Evolutionary conservation across 2,113 vertebrate genomes (phyloP).

Genomic region (Crotalus helleri): DNA sequence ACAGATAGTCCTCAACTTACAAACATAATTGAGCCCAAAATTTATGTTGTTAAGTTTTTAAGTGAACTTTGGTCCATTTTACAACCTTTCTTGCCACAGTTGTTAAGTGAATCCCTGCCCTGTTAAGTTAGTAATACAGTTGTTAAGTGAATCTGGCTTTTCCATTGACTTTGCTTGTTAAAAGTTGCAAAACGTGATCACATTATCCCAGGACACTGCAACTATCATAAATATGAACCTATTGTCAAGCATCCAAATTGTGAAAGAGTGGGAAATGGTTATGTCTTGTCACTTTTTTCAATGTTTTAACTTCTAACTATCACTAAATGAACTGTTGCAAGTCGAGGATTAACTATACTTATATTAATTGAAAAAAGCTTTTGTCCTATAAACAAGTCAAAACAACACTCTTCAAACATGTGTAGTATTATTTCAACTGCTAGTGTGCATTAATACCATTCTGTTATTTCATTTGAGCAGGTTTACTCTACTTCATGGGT

Average conservation of each 20-base stretch:
- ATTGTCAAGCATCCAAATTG: not conserved
- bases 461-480: rapidly evolving
- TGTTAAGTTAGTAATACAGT: not conserved
- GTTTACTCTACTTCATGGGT: not conserved
- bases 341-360: not conserved
- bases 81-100: not conserved
- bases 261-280: not conserved
- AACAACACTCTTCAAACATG: not conserved
- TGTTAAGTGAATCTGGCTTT: not conserved
- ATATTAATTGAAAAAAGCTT: not conserved
- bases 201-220: not conserved
- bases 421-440: not conserved
- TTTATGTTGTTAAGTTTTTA: not conserved
- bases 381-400: not conserved
- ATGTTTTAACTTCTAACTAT: not conserved
- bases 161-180: not conserved
- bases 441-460: not conserved
- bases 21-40: not conserved
- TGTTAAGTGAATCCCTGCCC: not conserved
- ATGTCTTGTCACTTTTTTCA: not conserved
- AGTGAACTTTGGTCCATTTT: not conserved
- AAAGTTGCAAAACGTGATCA: not conserved
- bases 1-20: not conserved
- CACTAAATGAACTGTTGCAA: not conserved
- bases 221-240: not conserved